These are phyloP conservation scores for Lordiphosa andalusiaca DNA, from an alignment of 2,888 invertebrate species.

Conservation along the genomic window DNA sequence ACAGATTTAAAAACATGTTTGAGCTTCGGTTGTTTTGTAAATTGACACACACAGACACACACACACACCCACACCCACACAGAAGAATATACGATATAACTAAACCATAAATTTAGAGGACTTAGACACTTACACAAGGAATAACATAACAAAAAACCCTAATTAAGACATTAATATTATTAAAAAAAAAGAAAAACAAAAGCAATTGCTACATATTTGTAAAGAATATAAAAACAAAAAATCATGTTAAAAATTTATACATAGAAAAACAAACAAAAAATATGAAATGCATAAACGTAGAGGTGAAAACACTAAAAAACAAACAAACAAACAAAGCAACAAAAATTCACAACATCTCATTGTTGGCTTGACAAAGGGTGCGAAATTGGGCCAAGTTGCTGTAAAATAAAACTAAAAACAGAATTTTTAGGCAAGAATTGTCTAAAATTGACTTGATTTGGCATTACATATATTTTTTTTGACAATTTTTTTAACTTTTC, in stretches of 20 bases:
- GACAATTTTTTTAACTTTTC: no score
- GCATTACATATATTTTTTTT: no score
- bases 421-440: no score
- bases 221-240: slow-evolving; percentile 30
- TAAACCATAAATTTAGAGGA: slow-evolving; percentile 15
- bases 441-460: no score
- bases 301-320: slow-evolving; percentile 51
- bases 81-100: slow-evolving; percentile 38
- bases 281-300: slow-evolving; percentile 59
- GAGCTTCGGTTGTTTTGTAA: slow-evolving; percentile 75
- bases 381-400: no score
- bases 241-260: slow-evolving; percentile 64
- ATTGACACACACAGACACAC: slow-evolving; percentile 40
- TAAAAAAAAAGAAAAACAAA: slow-evolving; percentile 30
- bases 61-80: slow-evolving; percentile 25
- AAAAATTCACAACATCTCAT: no score
- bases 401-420: no score
- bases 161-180: slow-evolving; percentile 10
- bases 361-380: no score
- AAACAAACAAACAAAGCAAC: no score
- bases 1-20: slow-evolving; percentile 46
- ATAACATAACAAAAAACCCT: slow-evolving; percentile 7
- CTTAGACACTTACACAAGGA: neutral
- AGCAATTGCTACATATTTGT: slow-evolving; percentile 62
- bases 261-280: no score